A percentile compares a stretch with the other conserved stretches of the same genome.
These are phyloP conservation scores for Crotalus helleri DNA, from an alignment of 2,113 vertebrate species.

Conservation along the genomic window DNA sequence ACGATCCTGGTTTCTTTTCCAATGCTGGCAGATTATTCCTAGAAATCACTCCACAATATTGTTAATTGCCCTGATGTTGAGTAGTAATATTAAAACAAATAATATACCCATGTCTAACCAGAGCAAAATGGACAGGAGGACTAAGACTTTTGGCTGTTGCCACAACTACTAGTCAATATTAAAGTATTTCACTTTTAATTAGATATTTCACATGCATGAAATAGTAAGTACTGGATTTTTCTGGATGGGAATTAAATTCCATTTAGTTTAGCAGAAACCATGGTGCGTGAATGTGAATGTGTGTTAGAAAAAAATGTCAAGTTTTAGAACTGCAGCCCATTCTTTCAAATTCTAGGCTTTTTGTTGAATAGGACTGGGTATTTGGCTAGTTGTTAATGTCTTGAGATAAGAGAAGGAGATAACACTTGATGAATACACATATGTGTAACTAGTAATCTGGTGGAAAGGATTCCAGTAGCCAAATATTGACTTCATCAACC, in stretches of 20 bases:
- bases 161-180: neutral
- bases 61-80: neutral
- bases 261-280: neutral
- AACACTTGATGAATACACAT: neutral
- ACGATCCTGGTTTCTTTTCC: neutral
- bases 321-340: neutral
- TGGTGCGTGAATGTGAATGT: neutral
- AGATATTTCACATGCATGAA: neutral
- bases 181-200: neutral
- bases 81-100: neutral
- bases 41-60: neutral
- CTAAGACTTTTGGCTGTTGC: neutral
- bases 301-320: neutral
- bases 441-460: neutral
- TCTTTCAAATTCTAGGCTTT: neutral
- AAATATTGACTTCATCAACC: conserved; percentile 36
- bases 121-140: neutral
- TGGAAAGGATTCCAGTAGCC: conserved; percentile 12
- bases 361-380: neutral
- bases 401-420: conserved; percentile 8
- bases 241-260: neutral
- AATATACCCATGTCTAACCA: neutral
- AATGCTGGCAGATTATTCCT: neutral
- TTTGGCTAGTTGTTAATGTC: neutral
- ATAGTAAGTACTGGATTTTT: neutral